Evolutionary conservation across 2,797 vertebrate genomes (phyloP).

Genomic region (Pteronotus mesoamericanus): DNA sequence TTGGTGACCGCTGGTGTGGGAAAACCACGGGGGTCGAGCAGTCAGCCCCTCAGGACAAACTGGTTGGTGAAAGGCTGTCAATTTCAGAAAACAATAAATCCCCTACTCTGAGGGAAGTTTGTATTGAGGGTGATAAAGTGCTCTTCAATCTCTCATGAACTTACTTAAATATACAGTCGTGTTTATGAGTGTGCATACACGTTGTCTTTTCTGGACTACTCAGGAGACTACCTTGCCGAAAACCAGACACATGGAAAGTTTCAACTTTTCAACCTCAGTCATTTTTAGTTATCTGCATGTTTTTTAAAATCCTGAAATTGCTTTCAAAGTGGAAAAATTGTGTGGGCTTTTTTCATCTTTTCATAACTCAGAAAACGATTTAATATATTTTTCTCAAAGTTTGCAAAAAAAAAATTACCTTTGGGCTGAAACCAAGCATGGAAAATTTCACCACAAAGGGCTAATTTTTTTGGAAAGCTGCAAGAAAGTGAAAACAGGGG

Average conservation of each 20-base stretch:
- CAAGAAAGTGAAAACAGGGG: conserved; percentile 67
- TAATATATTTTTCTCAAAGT: conserved; percentile 76
- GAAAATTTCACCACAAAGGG: conserved; percentile 75
- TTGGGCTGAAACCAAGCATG: conserved; percentile 75
- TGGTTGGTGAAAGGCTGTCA: not conserved
- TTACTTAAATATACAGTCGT: not conserved
- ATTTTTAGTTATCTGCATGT: conserved; percentile 67
- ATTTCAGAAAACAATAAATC: not conserved
- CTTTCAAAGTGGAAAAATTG: conserved; percentile 77
- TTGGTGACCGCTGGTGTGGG: not conserved
- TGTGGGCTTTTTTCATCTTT: conserved; percentile 74
- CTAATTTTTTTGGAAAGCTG: conserved; percentile 74
- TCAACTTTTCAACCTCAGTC: conserved; percentile 67
- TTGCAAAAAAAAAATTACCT: conserved; percentile 65
- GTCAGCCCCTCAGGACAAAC: not conserved
- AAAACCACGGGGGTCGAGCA: not conserved
- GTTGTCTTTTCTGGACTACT: conserved; percentile 15
- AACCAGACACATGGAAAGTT: conserved; percentile 58
- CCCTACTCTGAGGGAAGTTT: not conserved
- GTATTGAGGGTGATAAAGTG: not conserved
- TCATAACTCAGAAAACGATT: conserved; percentile 73
- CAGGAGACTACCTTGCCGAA: conserved; percentile 27
- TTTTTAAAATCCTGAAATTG: conserved; percentile 69
- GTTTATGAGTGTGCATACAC: not conserved
- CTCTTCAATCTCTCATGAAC: not conserved